Conservation (phyloP, 1,140 invertebrate species). For the Camponotus pennsylvanicus region DNA sequence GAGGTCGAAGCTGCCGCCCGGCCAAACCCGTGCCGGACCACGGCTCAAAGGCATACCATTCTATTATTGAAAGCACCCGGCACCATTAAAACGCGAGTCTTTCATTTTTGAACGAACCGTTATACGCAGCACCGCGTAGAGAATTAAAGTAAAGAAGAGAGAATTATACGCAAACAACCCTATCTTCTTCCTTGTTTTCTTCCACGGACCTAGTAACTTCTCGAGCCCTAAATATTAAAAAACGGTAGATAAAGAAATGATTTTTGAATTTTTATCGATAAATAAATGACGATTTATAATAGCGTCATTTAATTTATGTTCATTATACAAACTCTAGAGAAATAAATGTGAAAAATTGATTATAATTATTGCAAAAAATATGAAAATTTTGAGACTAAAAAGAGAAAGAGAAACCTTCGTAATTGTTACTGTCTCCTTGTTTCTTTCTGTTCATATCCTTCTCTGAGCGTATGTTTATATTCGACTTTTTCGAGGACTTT, state of each 20-base stretch:
- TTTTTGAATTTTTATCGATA: background rate
- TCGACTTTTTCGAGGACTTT: slow-evolving; percentile 48
- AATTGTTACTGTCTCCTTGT: background rate
- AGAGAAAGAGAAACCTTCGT: background rate
- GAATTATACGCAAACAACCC: slow-evolving; percentile 39
- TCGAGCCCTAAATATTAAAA: background rate
- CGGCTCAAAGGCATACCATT: slow-evolving; percentile 82
- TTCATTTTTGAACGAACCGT: slow-evolving; percentile 72
- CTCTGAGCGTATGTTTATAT: background rate
- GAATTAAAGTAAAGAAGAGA: background rate
- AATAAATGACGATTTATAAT: background rate
- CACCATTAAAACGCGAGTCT: slow-evolving; percentile 72
- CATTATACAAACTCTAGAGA: too few relatives aligned
- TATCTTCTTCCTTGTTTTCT: background rate
- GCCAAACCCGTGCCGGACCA: slow-evolving; percentile 45
- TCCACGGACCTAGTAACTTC: background rate
- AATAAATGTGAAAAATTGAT: background rate
- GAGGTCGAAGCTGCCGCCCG: slow-evolving; percentile 31
- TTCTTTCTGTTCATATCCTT: slow-evolving; percentile 28
- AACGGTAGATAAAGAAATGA: background rate
- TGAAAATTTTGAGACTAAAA: background rate
- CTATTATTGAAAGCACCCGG: slow-evolving; percentile 81
- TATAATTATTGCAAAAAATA: slow-evolving; percentile 9
- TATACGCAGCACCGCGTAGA: slow-evolving; percentile 36
- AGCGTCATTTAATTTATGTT: background rate